Percentiles rank a stretch among this genome's conserved stretches.
These are phyloP conservation scores for Antheraea pernyi DNA, from an alignment of 1,140 invertebrate species.

Conservation along the genomic window DNA sequence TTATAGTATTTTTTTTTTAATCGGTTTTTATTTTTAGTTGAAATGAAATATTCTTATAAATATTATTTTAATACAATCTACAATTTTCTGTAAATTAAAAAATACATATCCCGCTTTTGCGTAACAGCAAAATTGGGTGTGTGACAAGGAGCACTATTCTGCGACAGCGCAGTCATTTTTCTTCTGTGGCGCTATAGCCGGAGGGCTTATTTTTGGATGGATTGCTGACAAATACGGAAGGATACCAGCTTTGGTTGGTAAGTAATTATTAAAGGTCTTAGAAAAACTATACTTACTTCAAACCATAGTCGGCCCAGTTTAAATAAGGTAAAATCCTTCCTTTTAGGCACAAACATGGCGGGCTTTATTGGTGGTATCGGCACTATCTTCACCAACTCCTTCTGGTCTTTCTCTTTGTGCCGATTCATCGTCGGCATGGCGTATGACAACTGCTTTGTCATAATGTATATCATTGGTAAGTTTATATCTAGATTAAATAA, in stretches of 20 bases:
- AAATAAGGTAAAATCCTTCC: too few relatives aligned
- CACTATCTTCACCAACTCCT: conserved; percentile 84
- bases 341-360: conserved; percentile 76
- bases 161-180: conserved; percentile 90
- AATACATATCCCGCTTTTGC: conserved; percentile 15
- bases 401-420: conserved; percentile 88
- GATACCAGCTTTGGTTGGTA: conserved; percentile 88
- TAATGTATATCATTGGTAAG: conserved; percentile 88
- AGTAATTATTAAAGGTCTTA: conserved; percentile 15
- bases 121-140: conserved; percentile 90
- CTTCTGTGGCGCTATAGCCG: conserved; percentile 91
- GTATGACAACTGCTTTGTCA: conserved; percentile 94
- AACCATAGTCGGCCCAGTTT: too few relatives aligned
- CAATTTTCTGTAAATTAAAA: too few relatives aligned
- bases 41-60: too few relatives aligned
- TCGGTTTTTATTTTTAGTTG: too few relatives aligned
- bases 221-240: conserved; percentile 91
- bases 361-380: conserved; percentile 87
- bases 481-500: conserved; percentile 8
- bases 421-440: conserved; percentile 91
- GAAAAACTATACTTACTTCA: too few relatives aligned
- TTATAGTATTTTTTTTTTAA: too few relatives aligned
- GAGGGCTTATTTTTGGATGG: conserved; percentile 91
- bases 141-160: conserved; percentile 86
- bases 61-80: too few relatives aligned